phyloP scores from a whole-genome alignment of 2,888 invertebrate genomes.

The Hydroisotoma schaefferi region DNA sequence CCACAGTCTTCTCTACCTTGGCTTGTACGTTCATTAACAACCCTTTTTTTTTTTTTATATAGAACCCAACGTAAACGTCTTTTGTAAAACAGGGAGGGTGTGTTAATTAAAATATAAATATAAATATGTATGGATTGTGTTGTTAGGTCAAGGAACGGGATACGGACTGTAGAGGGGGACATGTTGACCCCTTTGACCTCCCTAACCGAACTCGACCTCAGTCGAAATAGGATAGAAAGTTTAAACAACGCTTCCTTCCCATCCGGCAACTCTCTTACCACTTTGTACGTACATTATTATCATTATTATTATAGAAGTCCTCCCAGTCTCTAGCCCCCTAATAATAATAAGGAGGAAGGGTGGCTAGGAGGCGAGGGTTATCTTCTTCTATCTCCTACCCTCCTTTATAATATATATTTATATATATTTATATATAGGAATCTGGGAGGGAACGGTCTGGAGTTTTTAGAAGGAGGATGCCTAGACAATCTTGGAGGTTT shows the following conservation, averaged over 20 bases:
- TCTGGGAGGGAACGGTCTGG: constrained; percentile 70
- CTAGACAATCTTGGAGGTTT: constrained; percentile 69
- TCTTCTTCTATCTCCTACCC: no score
- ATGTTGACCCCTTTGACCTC: constrained; percentile 49
- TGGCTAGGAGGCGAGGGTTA: no score
- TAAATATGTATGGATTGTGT: no score
- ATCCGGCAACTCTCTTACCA: constrained; percentile 47
- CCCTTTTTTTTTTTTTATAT: no score
- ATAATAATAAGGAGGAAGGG: no score
- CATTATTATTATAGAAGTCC: no score
- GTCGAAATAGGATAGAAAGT: constrained; percentile 53
- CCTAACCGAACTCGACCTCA: constrained; percentile 53
- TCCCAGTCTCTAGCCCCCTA: no score
- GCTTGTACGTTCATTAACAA: constrained; percentile 59
- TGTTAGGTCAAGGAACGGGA: constrained; percentile 40
- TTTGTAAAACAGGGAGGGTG: no score
- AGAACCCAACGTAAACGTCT: no score
- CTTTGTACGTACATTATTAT: constrained; percentile 54
- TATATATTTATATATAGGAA: no score
- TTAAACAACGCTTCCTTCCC: constrained; percentile 51
- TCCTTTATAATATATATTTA: no score
- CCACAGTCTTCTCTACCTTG: constrained; percentile 54
- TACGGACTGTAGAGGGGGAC: constrained; percentile 32
- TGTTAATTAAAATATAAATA: no score
- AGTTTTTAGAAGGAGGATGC: constrained; percentile 65